phyloP scores from a whole-genome alignment of 2,888 invertebrate genomes.

The Leistus spinibarbis region DNA sequence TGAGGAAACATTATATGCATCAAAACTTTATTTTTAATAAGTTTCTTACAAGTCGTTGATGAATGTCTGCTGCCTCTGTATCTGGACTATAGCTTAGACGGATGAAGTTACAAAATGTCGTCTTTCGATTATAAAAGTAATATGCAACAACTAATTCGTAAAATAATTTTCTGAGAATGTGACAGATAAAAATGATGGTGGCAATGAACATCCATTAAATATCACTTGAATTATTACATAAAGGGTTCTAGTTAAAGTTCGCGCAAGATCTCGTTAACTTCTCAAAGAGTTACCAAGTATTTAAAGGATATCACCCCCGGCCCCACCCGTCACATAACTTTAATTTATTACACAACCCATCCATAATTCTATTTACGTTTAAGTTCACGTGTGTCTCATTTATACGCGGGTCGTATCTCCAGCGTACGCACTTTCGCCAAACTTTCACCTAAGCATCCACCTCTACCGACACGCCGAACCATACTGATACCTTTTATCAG shows the following conservation, averaged over 20 bases:
- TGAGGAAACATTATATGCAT: no score
- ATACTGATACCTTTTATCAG: neutral
- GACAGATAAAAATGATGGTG: no score
- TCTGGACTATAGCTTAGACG: no score
- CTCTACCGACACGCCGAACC: neutral
- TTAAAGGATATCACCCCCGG: constrained; percentile 30
- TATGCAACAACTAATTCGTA: no score
- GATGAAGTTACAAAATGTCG: neutral
- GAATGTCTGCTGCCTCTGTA: no score
- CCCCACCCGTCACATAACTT: constrained; percentile 27
- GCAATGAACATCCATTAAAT: neutral
- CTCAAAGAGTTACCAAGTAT: constrained; percentile 31
- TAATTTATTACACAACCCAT: constrained; percentile 28
- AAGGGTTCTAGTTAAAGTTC: constrained; percentile 16
- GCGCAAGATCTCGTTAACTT: constrained; percentile 27
- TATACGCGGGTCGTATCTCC: constrained; percentile 14
- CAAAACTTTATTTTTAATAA: no score
- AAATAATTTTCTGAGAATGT: no score
- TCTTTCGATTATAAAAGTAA: no score
- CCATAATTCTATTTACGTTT: constrained; percentile 35
- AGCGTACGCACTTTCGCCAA: constrained; percentile 26
- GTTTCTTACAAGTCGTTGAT: no score
- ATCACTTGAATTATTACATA: constrained; percentile 11
- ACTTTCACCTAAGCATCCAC: constrained; percentile 11
- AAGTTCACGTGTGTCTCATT: constrained; percentile 9